Percentiles rank a stretch among this genome's conserved stretches.
These are phyloP conservation scores for Sipha maydis DNA, from an alignment of 2,888 invertebrate species.

Conservation along the genomic window DNA sequence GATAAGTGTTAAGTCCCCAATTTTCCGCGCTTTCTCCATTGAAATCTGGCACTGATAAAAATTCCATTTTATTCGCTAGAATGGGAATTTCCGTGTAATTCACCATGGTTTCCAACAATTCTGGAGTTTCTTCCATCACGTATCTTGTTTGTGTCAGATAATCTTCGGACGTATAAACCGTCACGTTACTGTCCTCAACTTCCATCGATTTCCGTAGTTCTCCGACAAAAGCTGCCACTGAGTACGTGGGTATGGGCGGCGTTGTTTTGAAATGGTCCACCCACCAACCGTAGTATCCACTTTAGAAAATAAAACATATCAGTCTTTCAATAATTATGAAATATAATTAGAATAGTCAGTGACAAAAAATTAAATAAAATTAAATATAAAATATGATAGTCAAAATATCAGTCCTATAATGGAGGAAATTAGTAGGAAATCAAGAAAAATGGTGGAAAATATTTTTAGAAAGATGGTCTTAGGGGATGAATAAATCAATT, in stretches of 20 bases:
- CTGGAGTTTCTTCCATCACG: conserved; percentile 72
- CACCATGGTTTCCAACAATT: conserved; percentile 72
- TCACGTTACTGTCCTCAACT: conserved; percentile 53
- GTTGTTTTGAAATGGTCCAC: conserved; percentile 63
- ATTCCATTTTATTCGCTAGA: conserved; percentile 74
- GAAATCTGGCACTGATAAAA: conserved; percentile 83
- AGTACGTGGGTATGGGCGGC: conserved; percentile 70
- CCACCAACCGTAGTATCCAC: neutral
- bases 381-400: neutral
- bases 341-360: neutral
- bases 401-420: too few relatives aligned
- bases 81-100: conserved; percentile 73
- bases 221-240: conserved; percentile 85
- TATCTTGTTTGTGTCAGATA: conserved; percentile 67
- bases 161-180: conserved; percentile 62
- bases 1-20: conserved; percentile 76
- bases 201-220: conserved; percentile 72
- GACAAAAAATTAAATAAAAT: neutral
- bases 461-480: too few relatives aligned
- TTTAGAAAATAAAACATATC: neutral
- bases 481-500: too few relatives aligned
- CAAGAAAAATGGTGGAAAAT: too few relatives aligned
- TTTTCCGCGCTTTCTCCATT: conserved; percentile 82
- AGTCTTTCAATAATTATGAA: too few relatives aligned
- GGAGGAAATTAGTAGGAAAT: too few relatives aligned